A percentile compares a stretch with the other conserved stretches of the same genome.
These are phyloP conservation scores for Zalophus californianus DNA, from an alignment of 2,797 vertebrate genomes.

Conservation along the genomic window DNA sequence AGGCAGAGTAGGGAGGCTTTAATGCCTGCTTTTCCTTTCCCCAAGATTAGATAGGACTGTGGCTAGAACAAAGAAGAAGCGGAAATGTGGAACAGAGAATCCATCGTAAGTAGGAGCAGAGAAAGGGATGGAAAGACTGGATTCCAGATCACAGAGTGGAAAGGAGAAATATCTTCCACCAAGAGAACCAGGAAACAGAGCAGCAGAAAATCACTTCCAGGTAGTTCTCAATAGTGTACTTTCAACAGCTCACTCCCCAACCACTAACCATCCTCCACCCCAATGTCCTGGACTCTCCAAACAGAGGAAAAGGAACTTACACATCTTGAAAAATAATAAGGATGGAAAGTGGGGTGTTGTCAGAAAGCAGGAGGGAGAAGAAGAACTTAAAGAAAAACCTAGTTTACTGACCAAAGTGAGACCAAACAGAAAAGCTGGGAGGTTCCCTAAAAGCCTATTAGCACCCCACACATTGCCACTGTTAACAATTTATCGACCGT, in stretches of 20 bases:
- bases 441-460: neutral
- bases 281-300: neutral
- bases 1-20: neutral
- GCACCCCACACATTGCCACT: too few relatives aligned
- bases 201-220: neutral
- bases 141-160: neutral
- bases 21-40: neutral
- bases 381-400: neutral
- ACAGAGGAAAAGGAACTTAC: neutral
- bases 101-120: neutral
- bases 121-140: neutral
- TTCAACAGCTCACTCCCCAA: neutral
- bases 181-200: slow-evolving; percentile 35
- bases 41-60: neutral
- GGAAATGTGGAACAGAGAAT: neutral
- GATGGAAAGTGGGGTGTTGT: neutral
- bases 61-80: neutral
- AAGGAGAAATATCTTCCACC: neutral
- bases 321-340: neutral
- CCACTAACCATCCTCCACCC: neutral
- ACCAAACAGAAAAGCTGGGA: neutral
- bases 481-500: neutral
- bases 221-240: neutral
- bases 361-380: neutral
- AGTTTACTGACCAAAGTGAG: neutral